Evolutionary conservation across 2,888 invertebrate species (phyloP).

Genomic region (Stenolophus ochropezus): DNA sequence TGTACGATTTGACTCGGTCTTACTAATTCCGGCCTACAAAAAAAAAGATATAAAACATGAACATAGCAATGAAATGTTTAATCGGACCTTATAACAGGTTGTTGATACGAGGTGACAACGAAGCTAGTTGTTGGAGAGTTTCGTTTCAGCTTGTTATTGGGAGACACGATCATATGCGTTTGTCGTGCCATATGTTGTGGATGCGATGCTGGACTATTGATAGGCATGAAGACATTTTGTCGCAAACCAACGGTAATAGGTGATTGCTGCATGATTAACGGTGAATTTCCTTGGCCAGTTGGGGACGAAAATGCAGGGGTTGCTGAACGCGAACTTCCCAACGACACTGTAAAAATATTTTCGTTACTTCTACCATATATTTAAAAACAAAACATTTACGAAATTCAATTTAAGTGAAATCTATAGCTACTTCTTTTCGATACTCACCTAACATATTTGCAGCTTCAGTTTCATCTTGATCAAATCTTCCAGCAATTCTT

Average conservation of each 20-base stretch:
- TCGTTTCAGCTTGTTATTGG: conserved; percentile 71
- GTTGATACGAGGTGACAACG: conserved; percentile 69
- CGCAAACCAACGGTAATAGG: conserved; percentile 83
- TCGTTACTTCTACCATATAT: neutral
- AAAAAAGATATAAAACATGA: conserved; percentile 51
- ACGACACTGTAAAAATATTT: conserved; percentile 79
- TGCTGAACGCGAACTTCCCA: conserved; percentile 94
- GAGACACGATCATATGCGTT: conserved; percentile 59
- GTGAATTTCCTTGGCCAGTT: conserved; percentile 81
- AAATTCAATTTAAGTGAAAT: too few relatives aligned
- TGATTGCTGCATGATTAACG: conserved; percentile 81
- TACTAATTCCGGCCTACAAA: conserved; percentile 83
- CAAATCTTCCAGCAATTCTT: conserved; percentile 88
- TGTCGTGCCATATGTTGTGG: conserved; percentile 68
- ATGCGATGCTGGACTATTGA: conserved; percentile 81
- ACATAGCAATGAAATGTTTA: conserved; percentile 37
- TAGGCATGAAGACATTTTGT: conserved; percentile 94
- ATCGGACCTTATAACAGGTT: conserved; percentile 71
- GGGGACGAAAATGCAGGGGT: conserved; percentile 92
- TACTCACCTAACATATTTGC: conserved; percentile 93
- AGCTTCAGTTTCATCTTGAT: conserved; percentile 96
- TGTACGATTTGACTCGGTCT: conserved; percentile 75
- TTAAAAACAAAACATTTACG: too few relatives aligned
- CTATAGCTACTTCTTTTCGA: too few relatives aligned
- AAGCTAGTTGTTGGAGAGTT: conserved; percentile 72